These are phyloP conservation scores for Macrostomum lignano DNA, from an alignment of 1,140 invertebrate species.

Conservation along the genomic window DNA sequence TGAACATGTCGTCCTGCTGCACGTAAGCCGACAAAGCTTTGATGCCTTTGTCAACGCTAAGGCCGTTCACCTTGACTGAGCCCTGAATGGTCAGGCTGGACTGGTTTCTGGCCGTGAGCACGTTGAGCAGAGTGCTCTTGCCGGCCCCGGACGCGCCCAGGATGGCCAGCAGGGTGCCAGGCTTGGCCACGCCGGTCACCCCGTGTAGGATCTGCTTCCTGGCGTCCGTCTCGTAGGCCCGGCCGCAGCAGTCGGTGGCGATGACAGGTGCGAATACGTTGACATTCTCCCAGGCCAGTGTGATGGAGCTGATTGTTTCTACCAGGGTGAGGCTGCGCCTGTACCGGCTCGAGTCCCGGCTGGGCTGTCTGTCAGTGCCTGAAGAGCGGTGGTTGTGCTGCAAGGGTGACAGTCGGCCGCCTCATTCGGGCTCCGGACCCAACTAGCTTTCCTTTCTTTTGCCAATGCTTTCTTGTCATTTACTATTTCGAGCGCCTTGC, in stretches of 20 bases:
- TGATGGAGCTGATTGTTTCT: conserved; percentile 15
- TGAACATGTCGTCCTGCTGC: conserved; percentile 44
- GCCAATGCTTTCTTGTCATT: too few species aligned
- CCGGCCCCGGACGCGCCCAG: conserved; percentile 79
- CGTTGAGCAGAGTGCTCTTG: conserved; percentile 72
- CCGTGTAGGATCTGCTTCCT: conserved; percentile 7
- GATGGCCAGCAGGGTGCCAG: conserved; percentile 59
- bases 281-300: conserved; percentile 43
- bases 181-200: conserved; percentile 52
- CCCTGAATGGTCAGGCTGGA: conserved; percentile 41
- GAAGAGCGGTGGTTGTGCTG: too few species aligned
- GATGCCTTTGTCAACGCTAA: conserved; percentile 29
- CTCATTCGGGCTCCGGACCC: too few species aligned
- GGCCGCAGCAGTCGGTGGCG: neutral
- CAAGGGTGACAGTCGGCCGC: too few species aligned
- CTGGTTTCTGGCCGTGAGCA: conserved; percentile 47
- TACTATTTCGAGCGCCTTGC: too few species aligned
- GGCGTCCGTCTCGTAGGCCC: conserved; percentile 1
- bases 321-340: conserved; percentile 7
- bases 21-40: conserved; percentile 61
- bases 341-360: too few species aligned
- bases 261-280: conserved; percentile 33
- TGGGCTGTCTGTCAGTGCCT: too few species aligned
- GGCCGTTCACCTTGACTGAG: conserved; percentile 30
- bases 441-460: too few species aligned